A percentile compares a stretch with the other conserved stretches of the same genome.
phyloP scores from a whole-genome alignment of 2,888 invertebrate species.

The Drosophila diplacantha region DNA sequence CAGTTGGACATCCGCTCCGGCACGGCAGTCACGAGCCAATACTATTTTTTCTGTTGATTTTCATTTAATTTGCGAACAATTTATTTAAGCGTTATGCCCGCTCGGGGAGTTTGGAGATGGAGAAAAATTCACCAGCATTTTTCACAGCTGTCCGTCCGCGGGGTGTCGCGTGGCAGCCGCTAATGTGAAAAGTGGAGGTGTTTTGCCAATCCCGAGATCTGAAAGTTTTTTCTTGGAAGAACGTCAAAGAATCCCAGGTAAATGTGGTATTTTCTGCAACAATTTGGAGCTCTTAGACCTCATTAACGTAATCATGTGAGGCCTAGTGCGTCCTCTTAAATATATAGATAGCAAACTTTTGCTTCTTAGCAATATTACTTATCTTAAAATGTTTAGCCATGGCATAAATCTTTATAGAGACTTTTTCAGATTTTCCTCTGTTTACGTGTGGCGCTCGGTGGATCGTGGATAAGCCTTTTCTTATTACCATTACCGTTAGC shows the following conservation, averaged over 20 bases:
- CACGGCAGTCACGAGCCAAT: constrained; percentile 43
- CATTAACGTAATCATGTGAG: not conserved
- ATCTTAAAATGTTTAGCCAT: not conserved
- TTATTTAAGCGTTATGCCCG: constrained; percentile 45
- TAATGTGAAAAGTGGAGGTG: constrained; percentile 17
- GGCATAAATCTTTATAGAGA: not conserved
- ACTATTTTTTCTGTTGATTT: constrained; percentile 37
- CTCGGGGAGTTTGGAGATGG: constrained; percentile 4
- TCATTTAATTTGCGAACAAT: constrained; percentile 50
- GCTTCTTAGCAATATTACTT: not conserved
- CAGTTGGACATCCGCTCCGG: constrained; percentile 39
- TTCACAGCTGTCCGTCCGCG: constrained; percentile 21
- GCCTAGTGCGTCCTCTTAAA: too few species aligned
- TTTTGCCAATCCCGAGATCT: not conserved
- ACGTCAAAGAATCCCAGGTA: not conserved
- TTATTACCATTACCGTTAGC: constrained; percentile 39
- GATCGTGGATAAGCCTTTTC: constrained; percentile 38
- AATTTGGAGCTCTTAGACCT: not conserved
- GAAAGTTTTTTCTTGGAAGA: constrained; percentile 1
- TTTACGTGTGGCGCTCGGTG: constrained; percentile 17
- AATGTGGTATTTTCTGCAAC: not conserved
- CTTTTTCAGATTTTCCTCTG: not conserved
- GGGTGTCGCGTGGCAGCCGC: constrained; percentile 26
- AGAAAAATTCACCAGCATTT: constrained; percentile 28
- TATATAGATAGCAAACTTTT: too few species aligned